Evolutionary conservation across 2,113 vertebrate species (phyloP).

Genomic region (Ictalurus furcatus): DNA sequence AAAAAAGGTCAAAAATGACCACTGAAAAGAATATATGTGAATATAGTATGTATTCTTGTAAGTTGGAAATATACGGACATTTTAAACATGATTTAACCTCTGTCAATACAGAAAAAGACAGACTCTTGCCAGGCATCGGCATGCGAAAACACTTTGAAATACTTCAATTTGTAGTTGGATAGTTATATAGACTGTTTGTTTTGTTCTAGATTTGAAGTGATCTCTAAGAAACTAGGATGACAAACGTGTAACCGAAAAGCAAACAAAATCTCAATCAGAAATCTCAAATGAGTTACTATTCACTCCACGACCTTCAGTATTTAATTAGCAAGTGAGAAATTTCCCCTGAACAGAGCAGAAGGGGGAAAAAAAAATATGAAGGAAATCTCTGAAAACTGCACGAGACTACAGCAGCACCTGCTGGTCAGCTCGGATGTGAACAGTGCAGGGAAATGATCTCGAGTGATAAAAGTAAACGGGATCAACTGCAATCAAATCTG

Average conservation of each 20-base stretch:
- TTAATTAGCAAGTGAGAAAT: background rate
- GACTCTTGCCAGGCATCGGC: background rate
- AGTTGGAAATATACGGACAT: background rate
- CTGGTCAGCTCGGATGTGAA: background rate
- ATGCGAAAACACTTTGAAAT: background rate
- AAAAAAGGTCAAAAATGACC: background rate
- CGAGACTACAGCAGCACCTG: constrained; percentile 29
- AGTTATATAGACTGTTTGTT: too few relatives aligned
- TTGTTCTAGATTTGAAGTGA: background rate
- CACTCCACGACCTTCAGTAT: background rate
- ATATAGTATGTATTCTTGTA: background rate
- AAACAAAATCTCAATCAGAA: background rate
- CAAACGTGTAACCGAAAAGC: background rate
- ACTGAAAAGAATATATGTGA: background rate
- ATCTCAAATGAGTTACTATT: background rate
- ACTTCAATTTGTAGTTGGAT: background rate
- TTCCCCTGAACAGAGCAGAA: background rate
- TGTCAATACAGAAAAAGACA: background rate
- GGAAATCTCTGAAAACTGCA: background rate
- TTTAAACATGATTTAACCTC: background rate
- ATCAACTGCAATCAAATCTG: background rate
- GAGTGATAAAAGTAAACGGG: background rate
- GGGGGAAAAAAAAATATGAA: background rate
- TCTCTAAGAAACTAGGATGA: background rate
- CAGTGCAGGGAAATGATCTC: background rate